Evolutionary conservation across 1,140 invertebrate species (phyloP).

Genomic region (Planococcus citri): DNA sequence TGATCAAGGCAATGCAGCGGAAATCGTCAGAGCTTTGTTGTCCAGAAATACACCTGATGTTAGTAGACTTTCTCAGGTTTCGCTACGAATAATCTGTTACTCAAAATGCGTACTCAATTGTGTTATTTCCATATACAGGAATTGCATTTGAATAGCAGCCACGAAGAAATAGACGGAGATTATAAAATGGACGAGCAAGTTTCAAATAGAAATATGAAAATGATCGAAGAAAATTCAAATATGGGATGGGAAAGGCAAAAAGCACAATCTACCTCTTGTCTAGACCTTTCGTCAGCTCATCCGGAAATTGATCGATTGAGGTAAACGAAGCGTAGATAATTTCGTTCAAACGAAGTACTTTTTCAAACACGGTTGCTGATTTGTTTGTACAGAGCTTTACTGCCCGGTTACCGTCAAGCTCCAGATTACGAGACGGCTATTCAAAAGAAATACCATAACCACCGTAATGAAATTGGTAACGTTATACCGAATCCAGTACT

Average conservation of each 20-base stretch:
- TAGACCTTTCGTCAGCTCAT: constrained; percentile 46
- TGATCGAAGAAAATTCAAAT: constrained; percentile 11
- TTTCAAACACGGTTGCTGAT: too few relatives aligned
- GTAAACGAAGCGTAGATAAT: too few relatives aligned
- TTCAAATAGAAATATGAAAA: constrained; percentile 29
- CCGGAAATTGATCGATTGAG: constrained; percentile 32
- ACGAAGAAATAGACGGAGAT: constrained; percentile 26
- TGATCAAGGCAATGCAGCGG: constrained; percentile 30
- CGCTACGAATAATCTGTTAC: too few relatives aligned
- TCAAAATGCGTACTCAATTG: too few relatives aligned
- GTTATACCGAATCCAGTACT: constrained; percentile 30
- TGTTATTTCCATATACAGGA: too few relatives aligned
- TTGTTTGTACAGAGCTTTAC: constrained; percentile 42
- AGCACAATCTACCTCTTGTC: constrained; percentile 54
- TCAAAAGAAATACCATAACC: constrained; percentile 46
- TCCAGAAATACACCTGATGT: constrained; percentile 28
- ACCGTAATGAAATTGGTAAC: constrained; percentile 24
- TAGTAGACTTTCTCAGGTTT: constrained; percentile 10
- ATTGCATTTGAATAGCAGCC: constrained; percentile 23
- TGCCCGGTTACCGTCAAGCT: constrained; percentile 79
- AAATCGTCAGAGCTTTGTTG: constrained; percentile 27
- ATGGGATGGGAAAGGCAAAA: constrained; percentile 22
- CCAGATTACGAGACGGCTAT: constrained; percentile 91
- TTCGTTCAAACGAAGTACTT: too few relatives aligned
- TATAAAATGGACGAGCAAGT: constrained; percentile 20